A percentile compares a stretch with the other conserved stretches of the same genome.
These are phyloP conservation scores for Chrysolina haemoptera DNA, from an alignment of 2,888 invertebrate species.

Conservation along the genomic window DNA sequence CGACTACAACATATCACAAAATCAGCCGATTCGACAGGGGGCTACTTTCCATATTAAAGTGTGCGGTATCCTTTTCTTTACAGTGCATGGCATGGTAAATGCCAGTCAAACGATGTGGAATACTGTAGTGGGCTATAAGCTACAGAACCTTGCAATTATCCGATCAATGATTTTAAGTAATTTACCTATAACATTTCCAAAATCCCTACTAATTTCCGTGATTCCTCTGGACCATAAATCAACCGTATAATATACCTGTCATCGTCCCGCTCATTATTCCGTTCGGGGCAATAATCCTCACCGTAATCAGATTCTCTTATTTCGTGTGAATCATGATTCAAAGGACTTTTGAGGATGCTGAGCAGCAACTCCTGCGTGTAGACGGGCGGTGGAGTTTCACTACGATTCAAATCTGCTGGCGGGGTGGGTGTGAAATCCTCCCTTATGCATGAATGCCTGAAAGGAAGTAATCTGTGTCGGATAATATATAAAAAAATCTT, in stretches of 20 bases:
- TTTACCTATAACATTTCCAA: neutral
- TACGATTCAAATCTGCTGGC: constrained; percentile 29
- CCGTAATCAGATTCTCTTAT: constrained; percentile 49
- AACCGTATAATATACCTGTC: constrained; percentile 47
- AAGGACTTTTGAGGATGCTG: constrained; percentile 75
- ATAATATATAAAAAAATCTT: neutral
- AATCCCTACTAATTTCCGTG: neutral
- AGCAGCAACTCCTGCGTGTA: constrained; percentile 72
- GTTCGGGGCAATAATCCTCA: constrained; percentile 39
- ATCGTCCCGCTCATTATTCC: constrained; percentile 43
- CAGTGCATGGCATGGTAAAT: too few species aligned
- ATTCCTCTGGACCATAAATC: neutral
- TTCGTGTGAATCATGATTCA: constrained; percentile 68
- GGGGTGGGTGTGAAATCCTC: constrained; percentile 42
- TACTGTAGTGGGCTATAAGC: too few species aligned
- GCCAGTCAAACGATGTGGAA: too few species aligned
- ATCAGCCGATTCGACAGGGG: too few species aligned
- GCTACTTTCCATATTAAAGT: too few species aligned
- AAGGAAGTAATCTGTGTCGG: constrained; percentile 21
- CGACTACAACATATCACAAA: too few species aligned
- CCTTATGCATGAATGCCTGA: constrained; percentile 46
- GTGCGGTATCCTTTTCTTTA: too few species aligned
- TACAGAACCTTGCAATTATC: too few species aligned
- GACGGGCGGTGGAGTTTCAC: constrained; percentile 39
- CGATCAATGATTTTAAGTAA: too few species aligned